Evolutionary conservation across 2,113 vertebrate species (phyloP).

Genomic region (Actenoides lindsayi): DNA sequence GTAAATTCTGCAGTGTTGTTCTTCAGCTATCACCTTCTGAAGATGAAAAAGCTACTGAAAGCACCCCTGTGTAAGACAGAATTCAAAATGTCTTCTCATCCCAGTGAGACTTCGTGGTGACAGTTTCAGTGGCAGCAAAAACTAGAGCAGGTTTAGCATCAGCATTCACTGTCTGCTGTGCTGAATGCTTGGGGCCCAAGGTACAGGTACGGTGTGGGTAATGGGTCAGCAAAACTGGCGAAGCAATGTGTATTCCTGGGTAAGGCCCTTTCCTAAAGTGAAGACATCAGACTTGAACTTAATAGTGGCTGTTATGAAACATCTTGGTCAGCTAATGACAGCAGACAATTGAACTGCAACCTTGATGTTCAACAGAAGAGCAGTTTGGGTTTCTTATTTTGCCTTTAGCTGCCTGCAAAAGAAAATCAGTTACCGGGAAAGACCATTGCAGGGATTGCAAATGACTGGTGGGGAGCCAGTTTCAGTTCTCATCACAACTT

Average conservation of each 20-base stretch:
- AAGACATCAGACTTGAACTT: not conserved
- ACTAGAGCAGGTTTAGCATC: not conserved
- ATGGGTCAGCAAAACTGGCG: not conserved
- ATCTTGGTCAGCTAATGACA: not conserved
- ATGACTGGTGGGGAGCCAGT: not conserved
- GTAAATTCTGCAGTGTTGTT: not conserved
- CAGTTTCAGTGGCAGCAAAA: not conserved
- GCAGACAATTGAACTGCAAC: not conserved
- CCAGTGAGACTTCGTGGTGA: not conserved
- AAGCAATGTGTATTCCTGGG: not conserved
- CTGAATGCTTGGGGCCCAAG: fast-evolving
- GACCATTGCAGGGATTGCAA: not conserved
- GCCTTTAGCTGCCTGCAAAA: not conserved
- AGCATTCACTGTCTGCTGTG: not conserved
- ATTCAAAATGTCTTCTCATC: not conserved
- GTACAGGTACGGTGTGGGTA: fast-evolving
- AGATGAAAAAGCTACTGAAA: slow-evolving; percentile 15
- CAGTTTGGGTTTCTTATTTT: not conserved
- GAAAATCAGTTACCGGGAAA: slow-evolving; percentile 11
- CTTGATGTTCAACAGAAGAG: not conserved
- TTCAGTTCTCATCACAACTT: not conserved
- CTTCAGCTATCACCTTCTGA: not conserved
- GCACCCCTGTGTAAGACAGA: not conserved
- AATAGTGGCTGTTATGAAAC: not conserved
- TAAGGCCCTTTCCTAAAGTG: not conserved